Base-by-base conservation (phyloP, 2,888 invertebrate genomes). In the Lasioglossum zephyrum region DNA sequence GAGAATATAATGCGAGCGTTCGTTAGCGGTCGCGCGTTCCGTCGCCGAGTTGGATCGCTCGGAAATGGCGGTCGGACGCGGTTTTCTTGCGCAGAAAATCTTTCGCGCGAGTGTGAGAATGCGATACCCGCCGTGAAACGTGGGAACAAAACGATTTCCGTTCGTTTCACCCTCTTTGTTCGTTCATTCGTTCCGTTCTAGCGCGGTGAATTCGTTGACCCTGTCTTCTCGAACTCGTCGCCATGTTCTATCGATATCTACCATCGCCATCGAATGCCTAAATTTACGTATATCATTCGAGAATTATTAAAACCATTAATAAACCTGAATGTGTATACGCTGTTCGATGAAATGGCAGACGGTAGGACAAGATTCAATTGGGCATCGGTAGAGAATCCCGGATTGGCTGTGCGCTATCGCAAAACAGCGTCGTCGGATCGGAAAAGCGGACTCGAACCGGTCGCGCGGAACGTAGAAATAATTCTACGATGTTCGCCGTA, bases 131-230 rank as follows among this genome's bases (percentile, higher is more conserved):
- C 49, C 16, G 74, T 44, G 82, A 89, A 88, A 89, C 91, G 91
- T 91, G 90, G 91, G 90, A 91, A 91, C 36, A 66, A 60, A 60
- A 81, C 81, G 73, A 79, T 85, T 90, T 90, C 91, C 90, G 90
- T 82, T 74, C 73, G 83, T 84, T 84, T 86, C 77, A 81, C 81
- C 86, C 82, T 75, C 57, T 75, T 84, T 73, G 79, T 79, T 76
- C 41, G 53, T 22, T 66, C 75, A 49, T 44, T 79, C 81, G 82
- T 76, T 80, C 78, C 83, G 72, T 85, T 73, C 74, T 76, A 70
- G 36, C 66, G 36, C 36, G 73, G 60, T 31, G 60, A 78, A 83
- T 87, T 79, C 86, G 77, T 80, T 86, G 80, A 86, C 86, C 87
- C 77, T 73, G 53, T 22, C 53, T 53, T 9, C 73, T 26, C 1